Conservation (phyloP, 2,113 vertebrate genomes). For the Zosterops lateralis region DNA sequence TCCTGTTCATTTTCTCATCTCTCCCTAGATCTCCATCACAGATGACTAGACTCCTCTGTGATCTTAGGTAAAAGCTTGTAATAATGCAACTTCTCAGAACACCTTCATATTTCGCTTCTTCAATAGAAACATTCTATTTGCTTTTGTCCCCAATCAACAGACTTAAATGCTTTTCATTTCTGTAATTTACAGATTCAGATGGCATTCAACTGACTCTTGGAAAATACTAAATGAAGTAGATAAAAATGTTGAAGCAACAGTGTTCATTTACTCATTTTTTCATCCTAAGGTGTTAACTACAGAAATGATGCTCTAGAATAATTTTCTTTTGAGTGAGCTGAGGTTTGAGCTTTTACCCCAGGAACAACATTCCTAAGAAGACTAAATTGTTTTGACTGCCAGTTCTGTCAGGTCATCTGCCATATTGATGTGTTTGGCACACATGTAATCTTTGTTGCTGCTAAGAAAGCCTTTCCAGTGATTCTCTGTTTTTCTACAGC, state of each 20-base stretch:
- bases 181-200: neutral
- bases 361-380: neutral
- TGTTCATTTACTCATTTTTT: neutral
- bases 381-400: neutral
- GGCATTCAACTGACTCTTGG: neutral
- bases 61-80: neutral
- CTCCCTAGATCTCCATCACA: neutral
- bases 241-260: neutral
- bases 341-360: conserved; percentile 3
- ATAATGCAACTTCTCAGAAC: conserved; percentile 20
- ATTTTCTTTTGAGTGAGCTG: neutral
- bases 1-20: neutral
- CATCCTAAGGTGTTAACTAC: neutral
- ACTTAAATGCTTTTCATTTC: conserved; percentile 1
- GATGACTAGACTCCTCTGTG: neutral
- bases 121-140: neutral
- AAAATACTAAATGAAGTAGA: conserved; percentile 18
- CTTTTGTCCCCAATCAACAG: neutral
- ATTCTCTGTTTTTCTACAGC: neutral
- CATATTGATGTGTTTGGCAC: neutral
- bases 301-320: neutral
- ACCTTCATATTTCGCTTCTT: conserved; percentile 23
- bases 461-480: neutral
- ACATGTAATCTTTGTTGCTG: neutral
- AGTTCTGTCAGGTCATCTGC: neutral